phyloP scores from a whole-genome alignment of 2,888 invertebrate species.

The Lasioglossum villosulum region DNA sequence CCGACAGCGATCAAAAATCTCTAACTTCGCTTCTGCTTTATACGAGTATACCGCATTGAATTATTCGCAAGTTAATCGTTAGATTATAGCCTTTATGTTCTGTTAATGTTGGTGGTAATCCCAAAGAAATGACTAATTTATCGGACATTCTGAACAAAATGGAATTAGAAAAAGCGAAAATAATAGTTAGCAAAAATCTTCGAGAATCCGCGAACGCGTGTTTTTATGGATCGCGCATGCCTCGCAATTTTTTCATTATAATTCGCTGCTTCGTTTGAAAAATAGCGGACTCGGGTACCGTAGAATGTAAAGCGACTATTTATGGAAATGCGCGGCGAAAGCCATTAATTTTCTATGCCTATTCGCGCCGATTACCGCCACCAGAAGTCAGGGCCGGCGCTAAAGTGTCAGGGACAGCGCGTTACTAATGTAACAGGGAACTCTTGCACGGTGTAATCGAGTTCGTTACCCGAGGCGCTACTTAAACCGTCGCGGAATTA shows the following conservation, averaged over 20 bases:
- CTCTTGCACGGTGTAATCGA: constrained; percentile 37
- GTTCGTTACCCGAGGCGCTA: constrained; percentile 36
- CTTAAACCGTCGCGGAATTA: constrained; percentile 20
- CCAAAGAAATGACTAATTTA: too few species aligned
- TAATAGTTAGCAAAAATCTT: too few species aligned
- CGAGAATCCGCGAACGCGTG: too few species aligned
- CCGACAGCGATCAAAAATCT: too few species aligned
- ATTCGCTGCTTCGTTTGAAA: not conserved
- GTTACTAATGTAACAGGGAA: constrained; percentile 28
- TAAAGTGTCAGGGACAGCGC: constrained; percentile 20
- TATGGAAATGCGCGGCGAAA: not conserved
- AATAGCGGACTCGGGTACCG: not conserved
- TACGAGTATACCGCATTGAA: too few species aligned
- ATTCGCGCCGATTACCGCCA: not conserved
- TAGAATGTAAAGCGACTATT: not conserved
- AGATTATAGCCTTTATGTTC: too few species aligned
- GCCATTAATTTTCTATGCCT: constrained; percentile 8
- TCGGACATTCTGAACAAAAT: too few species aligned
- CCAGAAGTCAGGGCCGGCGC: not conserved
- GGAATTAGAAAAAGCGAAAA: too few species aligned
- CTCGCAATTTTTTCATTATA: not conserved
- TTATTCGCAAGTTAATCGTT: too few species aligned
- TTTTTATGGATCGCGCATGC: not conserved
- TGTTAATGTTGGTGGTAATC: too few species aligned
- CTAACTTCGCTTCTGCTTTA: too few species aligned